Conservation (phyloP, 2,888 invertebrate species). For the Dasypolia templi region DNA sequence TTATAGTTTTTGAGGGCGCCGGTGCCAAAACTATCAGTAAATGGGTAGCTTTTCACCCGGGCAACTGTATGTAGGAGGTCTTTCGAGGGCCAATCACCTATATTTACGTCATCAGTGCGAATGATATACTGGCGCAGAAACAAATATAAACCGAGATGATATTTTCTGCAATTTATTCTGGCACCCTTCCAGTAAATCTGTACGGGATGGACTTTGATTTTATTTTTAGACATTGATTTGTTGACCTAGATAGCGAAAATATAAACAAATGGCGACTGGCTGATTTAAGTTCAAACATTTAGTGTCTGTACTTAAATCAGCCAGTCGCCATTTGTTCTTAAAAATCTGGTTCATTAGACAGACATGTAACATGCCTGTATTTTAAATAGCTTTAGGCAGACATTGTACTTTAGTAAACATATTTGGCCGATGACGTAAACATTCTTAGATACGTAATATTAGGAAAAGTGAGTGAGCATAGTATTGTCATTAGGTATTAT, state of each 20-base stretch:
- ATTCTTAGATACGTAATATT: neutral
- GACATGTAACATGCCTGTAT: neutral
- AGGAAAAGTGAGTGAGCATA: neutral
- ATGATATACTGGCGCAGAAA: slow-evolving; percentile 20
- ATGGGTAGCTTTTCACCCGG: too few species aligned
- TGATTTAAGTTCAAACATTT: slow-evolving; percentile 13
- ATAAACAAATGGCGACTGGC: slow-evolving; percentile 38
- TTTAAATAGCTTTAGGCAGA: neutral
- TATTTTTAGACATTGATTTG: slow-evolving; percentile 80
- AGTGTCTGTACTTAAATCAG: too few species aligned
- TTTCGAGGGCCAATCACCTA: slow-evolving; percentile 2
- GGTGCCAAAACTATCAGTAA: too few species aligned
- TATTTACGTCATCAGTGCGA: slow-evolving; percentile 35
- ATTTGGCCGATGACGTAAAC: neutral
- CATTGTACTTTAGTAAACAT: neutral
- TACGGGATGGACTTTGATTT: slow-evolving; percentile 65
- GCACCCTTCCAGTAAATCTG: slow-evolving; percentile 73
- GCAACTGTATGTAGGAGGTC: too few species aligned
- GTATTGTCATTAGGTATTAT: neutral
- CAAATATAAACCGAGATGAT: slow-evolving; percentile 34
- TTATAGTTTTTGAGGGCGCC: too few species aligned
- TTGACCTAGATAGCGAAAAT: slow-evolving; percentile 78
- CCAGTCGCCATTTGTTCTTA: too few species aligned
- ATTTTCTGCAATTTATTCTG: slow-evolving; percentile 69
- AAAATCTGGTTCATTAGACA: neutral